A percentile compares a stretch with the other conserved stretches of the same genome.
phyloP scores from a whole-genome alignment of 2,113 vertebrate species.

The Grantiella picta region DNA sequence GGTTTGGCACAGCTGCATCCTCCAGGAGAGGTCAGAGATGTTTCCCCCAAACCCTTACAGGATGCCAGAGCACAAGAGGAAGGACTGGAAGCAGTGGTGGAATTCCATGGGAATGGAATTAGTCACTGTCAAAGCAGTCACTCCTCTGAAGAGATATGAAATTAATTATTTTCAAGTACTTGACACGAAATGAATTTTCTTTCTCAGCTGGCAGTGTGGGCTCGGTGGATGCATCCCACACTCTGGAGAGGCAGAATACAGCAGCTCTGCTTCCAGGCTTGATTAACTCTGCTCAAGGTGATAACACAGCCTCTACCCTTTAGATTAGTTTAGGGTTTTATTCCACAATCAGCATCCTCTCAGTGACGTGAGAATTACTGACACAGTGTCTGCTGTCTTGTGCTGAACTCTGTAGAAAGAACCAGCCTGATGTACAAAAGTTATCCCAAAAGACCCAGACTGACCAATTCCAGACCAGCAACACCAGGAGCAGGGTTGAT shows the following conservation, averaged over 20 bases:
- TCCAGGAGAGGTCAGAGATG: neutral
- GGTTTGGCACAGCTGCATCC: neutral
- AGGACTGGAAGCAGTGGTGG: neutral
- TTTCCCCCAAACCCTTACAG: accelerated
- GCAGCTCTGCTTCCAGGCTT: neutral
- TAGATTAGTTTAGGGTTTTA: neutral
- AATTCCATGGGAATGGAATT: neutral
- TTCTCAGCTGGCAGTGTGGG: neutral
- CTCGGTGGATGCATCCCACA: neutral
- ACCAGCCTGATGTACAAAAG: neutral
- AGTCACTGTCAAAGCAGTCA: neutral
- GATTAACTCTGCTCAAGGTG: neutral
- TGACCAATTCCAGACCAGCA: neutral
- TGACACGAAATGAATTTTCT: neutral
- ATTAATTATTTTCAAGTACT: neutral
- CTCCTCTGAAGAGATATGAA: neutral
- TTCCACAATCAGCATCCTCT: neutral
- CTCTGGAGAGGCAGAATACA: neutral
- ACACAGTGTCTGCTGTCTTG: accelerated
- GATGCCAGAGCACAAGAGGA: neutral
- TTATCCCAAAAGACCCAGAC: neutral
- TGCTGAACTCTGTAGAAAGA: neutral
- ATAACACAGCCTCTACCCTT: neutral
- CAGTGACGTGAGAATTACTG: neutral
- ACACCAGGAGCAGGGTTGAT: neutral